Evolutionary conservation across 2,888 invertebrate species (phyloP).

Genomic region (Trichogramma evanescens): DNA sequence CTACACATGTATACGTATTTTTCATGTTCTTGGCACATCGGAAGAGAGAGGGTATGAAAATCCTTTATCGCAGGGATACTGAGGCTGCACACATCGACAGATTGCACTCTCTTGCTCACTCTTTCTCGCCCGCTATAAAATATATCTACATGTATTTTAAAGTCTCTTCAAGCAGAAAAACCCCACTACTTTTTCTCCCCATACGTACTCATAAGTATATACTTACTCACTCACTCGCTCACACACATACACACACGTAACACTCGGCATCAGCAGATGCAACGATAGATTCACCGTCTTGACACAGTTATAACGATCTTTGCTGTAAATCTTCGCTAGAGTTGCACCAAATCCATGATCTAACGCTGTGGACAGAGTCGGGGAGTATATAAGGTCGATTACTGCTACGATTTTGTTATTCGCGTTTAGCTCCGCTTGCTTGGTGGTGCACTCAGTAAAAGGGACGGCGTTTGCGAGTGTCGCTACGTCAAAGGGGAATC

Average conservation of each 20-base stretch:
- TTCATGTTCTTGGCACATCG: conserved; percentile 6
- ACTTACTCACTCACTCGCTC: neutral
- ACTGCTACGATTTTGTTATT: conserved; percentile 42
- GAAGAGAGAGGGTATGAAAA: conserved; percentile 19
- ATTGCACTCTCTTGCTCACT: neutral
- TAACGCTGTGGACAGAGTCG: conserved; percentile 41
- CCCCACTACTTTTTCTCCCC: neutral
- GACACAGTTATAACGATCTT: conserved; percentile 41
- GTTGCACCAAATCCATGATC: conserved; percentile 46
- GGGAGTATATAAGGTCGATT: conserved; percentile 46
- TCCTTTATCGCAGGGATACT: conserved; percentile 19
- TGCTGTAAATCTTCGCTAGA: conserved; percentile 42
- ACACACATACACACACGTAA: neutral
- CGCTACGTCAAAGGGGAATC: conserved; percentile 20
- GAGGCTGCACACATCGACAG: neutral
- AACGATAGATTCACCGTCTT: conserved; percentile 31
- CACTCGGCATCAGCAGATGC: neutral
- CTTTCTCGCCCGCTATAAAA: neutral
- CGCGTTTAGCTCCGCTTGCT: conserved; percentile 35
- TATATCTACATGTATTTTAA: neutral
- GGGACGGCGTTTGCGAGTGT: conserved; percentile 16
- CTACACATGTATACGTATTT: too few species aligned
- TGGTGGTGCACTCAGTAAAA: conserved; percentile 27
- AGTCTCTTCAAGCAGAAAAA: neutral
- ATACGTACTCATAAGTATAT: neutral